Evolutionary conservation across 2,888 invertebrate genomes (phyloP), one percentile per base, ranked within the genome.

Genomic region (Nudaria mundana): DNA sequence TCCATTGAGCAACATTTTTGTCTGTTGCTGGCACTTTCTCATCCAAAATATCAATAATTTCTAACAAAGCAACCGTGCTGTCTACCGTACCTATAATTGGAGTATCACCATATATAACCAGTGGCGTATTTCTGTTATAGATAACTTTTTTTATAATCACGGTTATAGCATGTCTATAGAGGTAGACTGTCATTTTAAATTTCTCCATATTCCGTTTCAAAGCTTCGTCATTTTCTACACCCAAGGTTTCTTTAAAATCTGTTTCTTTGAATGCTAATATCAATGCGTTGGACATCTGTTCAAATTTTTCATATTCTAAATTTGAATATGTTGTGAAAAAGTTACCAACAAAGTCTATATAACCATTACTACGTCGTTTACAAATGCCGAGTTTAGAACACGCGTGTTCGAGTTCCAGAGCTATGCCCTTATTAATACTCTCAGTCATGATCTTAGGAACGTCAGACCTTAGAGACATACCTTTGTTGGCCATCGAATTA

Each of bases 311-410:
- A 13, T 71, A 50, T 10, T 62, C 43, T 0, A 46, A 38, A 25
- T 37, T 47, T 0, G 72, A 7, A 0, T 70, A 16, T 23, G 53
- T 5, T 2, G 20, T 20, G 2, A 20, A 5, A 5, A 20, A 20
- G 8, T 20, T 8, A 8, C 8, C 8, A 5, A 20, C 5, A 20
- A 20, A 20, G 6, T 8, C 8, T 20, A 20, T 5, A 20, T 7
- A 20, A 20, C 2, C 20, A 20, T 5, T 20, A 20, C 20, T 20
- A 0, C 32, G 50, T 20, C 20, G 5, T 20, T 63, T 47, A 37
- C 78, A 79, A 7, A 74, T 55, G 0, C 54, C 44, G 22, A 71
- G 64, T 46, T 69, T 65, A 2, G 43, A 47, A 39, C 76, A 78
- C 0, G 66, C 63, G 6, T 69, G 66, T 7, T 52, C 39, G 10